phyloP scores from a whole-genome alignment of 1,140 invertebrate genomes.

The Uloborus diversus region DNA sequence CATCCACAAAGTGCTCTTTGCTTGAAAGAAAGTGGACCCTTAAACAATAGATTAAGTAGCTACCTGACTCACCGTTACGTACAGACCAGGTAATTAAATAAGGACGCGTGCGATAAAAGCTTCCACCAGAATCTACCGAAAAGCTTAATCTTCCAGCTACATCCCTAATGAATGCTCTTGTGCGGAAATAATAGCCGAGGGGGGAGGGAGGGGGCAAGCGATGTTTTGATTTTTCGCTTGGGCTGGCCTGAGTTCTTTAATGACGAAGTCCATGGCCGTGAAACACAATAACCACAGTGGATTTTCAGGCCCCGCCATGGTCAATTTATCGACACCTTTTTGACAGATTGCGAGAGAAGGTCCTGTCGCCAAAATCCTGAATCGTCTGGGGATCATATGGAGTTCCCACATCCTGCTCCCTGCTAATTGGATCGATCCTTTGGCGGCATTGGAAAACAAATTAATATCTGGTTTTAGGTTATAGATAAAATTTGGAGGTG shows the following conservation, averaged over 20 bases:
- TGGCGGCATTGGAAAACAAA: constrained; percentile 36
- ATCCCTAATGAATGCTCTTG: constrained; percentile 32
- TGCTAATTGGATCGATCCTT: constrained; percentile 25
- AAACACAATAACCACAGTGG: constrained; percentile 53
- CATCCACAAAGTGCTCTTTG: neutral
- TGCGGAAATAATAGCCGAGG: constrained; percentile 30
- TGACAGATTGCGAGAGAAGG: constrained; percentile 39
- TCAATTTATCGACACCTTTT: constrained; percentile 43
- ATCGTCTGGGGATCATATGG: constrained; percentile 10
- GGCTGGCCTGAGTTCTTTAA: constrained; percentile 34
- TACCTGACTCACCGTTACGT: neutral
- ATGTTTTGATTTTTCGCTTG: constrained; percentile 48
- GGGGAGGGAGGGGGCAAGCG: neutral
- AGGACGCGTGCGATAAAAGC: neutral
- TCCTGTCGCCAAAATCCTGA: neutral
- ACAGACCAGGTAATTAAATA: constrained; percentile 48
- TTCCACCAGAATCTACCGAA: neutral
- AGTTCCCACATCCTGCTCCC: neutral
- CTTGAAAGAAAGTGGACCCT: neutral
- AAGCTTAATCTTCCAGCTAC: neutral
- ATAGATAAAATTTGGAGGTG: no score
- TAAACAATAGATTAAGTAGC: neutral
- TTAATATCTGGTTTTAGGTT: constrained; percentile 44
- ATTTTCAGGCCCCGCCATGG: constrained; percentile 18
- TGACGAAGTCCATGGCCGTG: constrained; percentile 32